Evolutionary conservation across 2,797 vertebrate species (phyloP), one percentile per base, ranked within the genome.

Genomic region (Esox masquinongy): DNA sequence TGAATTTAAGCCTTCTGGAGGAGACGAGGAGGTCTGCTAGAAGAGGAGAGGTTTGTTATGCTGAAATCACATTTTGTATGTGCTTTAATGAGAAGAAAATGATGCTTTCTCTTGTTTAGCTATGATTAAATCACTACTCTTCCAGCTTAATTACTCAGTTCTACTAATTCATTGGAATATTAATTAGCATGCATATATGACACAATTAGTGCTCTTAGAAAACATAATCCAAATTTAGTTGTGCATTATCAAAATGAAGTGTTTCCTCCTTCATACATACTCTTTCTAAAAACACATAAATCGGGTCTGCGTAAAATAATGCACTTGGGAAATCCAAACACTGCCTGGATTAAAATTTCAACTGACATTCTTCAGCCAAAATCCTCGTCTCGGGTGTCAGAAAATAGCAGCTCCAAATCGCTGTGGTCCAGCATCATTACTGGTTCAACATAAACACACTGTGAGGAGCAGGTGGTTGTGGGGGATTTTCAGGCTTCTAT

Each of bases 381-480:
- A 82, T 84, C 84, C 83, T 75, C 84, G 77, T 89, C 87, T 92
- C 87, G 67, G 87, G 87, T 92, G 90, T 90, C 92, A 89, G 87
- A 90, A 92, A 92, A 93, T 89, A 89, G 86, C 86, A 76, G 76
- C 0, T 71, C 82, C 86, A 76, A 85, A 85, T 82, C 78, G 59
- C 69, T 4, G 68, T 69, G 68, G 50, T 77, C 49, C 51, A 72
- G 82, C 88, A 85, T 89, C 88, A 90, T 92, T 89, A 84, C 83
- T 63, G 68, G 63, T 85, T 80, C 70, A 86, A 92, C 85, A 83
- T 89, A 90, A 92, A 92, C 90, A 92, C 90, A 91, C 66, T 78
- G 83, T 74, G 63, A 76, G 72, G 86, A 92, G 88, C 92, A 94
- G 93, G 93, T 94, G 92, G 89, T 85, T 90, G 84, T 50, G 85